Conservation (phyloP, 2,797 vertebrate species). For the Pseudomugil tenellus region DNA sequence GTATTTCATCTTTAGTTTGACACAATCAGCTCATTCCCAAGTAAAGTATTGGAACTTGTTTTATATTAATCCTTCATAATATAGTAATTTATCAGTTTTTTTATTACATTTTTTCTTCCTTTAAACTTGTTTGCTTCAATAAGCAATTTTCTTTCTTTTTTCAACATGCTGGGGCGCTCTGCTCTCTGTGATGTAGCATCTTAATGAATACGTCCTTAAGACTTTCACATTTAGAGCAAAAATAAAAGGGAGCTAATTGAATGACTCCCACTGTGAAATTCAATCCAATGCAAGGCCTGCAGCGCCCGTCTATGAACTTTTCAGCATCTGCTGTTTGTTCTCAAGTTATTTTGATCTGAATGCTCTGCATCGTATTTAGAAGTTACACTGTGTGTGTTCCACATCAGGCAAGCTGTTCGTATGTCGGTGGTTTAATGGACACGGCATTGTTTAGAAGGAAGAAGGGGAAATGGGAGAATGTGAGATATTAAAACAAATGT, state of each 20-base stretch:
- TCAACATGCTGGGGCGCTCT: not conserved
- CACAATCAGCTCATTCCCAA: not conserved
- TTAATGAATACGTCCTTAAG: conserved; percentile 22
- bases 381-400: not conserved
- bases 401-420: conserved; percentile 6
- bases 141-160: not conserved
- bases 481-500: conserved; percentile 29
- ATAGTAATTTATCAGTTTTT: not conserved
- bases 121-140: not conserved
- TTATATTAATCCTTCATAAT: not conserved
- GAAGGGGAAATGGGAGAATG: not conserved
- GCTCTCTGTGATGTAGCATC: not conserved
- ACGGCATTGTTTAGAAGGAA: not conserved
- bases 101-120: not conserved
- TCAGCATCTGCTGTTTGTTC: not conserved
- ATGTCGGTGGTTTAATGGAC: not conserved
- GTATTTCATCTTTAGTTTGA: not conserved
- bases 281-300: conserved; percentile 6
- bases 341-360: conserved; percentile 11
- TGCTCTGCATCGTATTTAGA: conserved; percentile 17
- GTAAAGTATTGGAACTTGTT: not conserved
- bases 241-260: conserved; percentile 26
- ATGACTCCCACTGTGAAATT: conserved; percentile 31
- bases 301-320: conserved; percentile 13
- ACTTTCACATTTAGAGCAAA: conserved; percentile 13